phyloP scores from a whole-genome alignment of 2,888 invertebrate genomes.

The Melinopterus prodromus region DNA sequence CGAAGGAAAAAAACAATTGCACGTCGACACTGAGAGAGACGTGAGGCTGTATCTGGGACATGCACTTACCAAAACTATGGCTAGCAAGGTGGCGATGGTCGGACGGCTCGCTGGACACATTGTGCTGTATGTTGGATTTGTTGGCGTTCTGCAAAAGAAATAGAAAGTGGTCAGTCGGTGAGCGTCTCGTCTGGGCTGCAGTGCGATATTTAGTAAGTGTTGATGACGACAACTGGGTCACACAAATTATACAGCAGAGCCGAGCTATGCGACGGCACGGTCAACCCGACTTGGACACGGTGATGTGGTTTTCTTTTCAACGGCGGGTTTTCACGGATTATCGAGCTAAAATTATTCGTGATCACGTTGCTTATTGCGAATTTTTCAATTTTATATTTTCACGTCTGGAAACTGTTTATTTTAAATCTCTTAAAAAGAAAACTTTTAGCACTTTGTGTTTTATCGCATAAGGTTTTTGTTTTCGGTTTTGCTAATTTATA shows the following conservation, averaged over 20 bases:
- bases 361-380: not conserved
- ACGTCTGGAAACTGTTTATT: not conserved
- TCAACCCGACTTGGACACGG: slow-evolving; percentile 18
- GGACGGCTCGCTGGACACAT: slow-evolving; percentile 46
- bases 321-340: not conserved
- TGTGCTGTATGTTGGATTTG: slow-evolving; percentile 45
- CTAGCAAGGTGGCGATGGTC: slow-evolving; percentile 42
- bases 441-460: too few relatives aligned
- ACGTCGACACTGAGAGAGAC: not conserved
- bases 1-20: not conserved
- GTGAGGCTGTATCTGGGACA: slow-evolving; percentile 21
- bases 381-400: not conserved
- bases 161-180: slow-evolving; percentile 49
- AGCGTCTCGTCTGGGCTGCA: slow-evolving; percentile 27
- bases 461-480: too few relatives aligned
- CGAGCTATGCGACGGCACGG: slow-evolving; percentile 13
- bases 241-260: slow-evolving; percentile 22
- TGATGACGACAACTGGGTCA: slow-evolving; percentile 45
- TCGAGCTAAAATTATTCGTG: not conserved
- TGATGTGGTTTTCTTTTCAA: not conserved
- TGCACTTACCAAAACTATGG: slow-evolving; percentile 48
- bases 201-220: slow-evolving; percentile 13
- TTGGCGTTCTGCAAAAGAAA: slow-evolving; percentile 44
- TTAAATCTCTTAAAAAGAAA: too few relatives aligned
- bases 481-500: too few relatives aligned